phyloP scores from a whole-genome alignment of 2,888 invertebrate genomes.

The Stegophylla sp. region DNA sequence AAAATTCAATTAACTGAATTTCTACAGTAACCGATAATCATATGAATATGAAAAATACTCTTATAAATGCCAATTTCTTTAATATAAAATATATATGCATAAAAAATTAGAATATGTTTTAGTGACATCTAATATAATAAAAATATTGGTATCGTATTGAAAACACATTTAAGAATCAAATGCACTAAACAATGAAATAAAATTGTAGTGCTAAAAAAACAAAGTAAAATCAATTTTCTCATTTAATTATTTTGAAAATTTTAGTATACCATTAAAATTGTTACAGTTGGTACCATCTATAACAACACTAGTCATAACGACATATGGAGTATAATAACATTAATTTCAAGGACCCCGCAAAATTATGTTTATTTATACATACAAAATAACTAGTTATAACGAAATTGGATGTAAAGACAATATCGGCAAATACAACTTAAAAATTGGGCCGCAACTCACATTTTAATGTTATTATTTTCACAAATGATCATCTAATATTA shows the following conservation, averaged over 20 bases:
- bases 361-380: too few species aligned
- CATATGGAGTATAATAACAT: too few species aligned
- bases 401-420: too few species aligned
- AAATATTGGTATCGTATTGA: not conserved
- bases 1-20: conserved; percentile 4
- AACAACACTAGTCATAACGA: too few species aligned
- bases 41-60: not conserved
- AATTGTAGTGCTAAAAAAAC: conserved; percentile 4
- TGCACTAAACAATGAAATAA: not conserved
- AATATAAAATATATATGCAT: not conserved
- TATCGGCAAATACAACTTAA: too few species aligned
- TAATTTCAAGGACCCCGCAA: too few species aligned
- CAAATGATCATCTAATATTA: too few species aligned
- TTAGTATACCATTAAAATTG: conserved; percentile 12
- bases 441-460: too few species aligned
- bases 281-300: not conserved
- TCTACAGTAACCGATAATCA: not conserved
- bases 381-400: too few species aligned
- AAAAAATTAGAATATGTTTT: not conserved
- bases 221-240: not conserved
- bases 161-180: not conserved
- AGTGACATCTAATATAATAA: not conserved
- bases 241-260: conserved; percentile 20
- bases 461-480: too few species aligned
- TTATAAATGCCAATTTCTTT: not conserved